A percentile compares a stretch with the other conserved stretches of the same genome.
These are phyloP conservation scores for Phenganax marumi DNA, from an alignment of 92 coral and sea anemone species.

Conservation along the genomic window DNA sequence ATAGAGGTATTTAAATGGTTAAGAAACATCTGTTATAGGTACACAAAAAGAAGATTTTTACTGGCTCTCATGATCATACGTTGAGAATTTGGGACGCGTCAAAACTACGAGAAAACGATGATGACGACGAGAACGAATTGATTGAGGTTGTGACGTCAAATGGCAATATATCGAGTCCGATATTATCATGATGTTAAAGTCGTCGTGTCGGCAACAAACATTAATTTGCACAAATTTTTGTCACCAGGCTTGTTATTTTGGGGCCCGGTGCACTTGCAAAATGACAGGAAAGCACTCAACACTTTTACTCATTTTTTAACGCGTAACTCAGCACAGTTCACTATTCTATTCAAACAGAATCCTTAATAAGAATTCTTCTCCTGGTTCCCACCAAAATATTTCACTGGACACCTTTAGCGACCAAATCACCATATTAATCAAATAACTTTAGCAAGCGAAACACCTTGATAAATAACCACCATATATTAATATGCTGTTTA, in stretches of 20 bases:
- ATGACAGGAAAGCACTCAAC: neutral
- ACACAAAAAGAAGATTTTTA: slow-evolving; percentile 63
- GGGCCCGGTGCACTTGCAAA: neutral
- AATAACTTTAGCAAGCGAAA: no score
- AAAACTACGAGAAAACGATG: slow-evolving; percentile 73
- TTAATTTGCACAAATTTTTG: neutral
- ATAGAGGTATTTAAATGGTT: neutral
- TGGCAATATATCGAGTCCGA: neutral
- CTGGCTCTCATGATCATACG: slow-evolving; percentile 68
- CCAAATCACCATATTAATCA: no score
- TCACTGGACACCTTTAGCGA: no score
- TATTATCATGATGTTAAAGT: neutral
- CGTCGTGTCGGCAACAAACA: neutral
- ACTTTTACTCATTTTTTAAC: neutral
- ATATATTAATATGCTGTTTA: no score
- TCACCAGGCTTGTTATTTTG: neutral
- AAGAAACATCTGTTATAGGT: slow-evolving; percentile 50
- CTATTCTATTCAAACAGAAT: neutral
- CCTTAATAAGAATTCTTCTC: no score
- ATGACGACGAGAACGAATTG: slow-evolving; percentile 73
- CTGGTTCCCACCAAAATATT: no score
- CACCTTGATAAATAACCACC: no score
- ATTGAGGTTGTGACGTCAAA: slow-evolving; percentile 39
- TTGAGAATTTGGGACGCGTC: slow-evolving; percentile 84
- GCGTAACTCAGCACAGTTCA: neutral